Evolutionary conservation across 2,888 invertebrate genomes (phyloP).

Genomic region (Rhabditoides inermis): DNA sequence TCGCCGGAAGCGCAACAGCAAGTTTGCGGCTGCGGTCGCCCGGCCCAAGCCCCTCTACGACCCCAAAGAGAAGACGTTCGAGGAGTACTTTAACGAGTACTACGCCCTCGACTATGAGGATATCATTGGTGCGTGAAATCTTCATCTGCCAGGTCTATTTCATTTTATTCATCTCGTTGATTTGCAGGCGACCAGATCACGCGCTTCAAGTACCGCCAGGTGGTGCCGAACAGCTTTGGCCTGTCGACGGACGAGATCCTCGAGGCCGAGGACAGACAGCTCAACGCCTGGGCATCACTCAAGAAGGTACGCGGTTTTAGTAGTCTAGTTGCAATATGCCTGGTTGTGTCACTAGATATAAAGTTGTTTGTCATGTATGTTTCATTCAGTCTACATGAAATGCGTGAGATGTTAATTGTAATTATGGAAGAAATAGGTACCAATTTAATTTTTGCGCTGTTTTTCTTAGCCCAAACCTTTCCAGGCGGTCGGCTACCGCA

Average conservation of each 20-base stretch:
- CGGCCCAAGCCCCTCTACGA: conserved; percentile 76
- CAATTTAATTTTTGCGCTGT: no score
- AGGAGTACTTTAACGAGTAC: conserved; percentile 84
- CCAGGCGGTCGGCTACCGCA: conserved; percentile 49
- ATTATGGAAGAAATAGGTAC: no score
- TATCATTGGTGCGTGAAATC: conserved; percentile 63
- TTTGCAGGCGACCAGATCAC: conserved; percentile 68
- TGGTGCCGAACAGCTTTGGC: conserved; percentile 78
- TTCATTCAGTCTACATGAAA: no score
- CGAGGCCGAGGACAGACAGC: conserved; percentile 78
- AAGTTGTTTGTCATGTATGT: no score
- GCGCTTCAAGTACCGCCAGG: conserved; percentile 79
- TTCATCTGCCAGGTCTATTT: neutral
- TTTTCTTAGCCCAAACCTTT: neutral
- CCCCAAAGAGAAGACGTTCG: conserved; percentile 69
- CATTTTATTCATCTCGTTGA: neutral
- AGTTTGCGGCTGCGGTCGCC: conserved; percentile 68
- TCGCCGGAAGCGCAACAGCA: conserved; percentile 59
- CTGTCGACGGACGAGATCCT: conserved; percentile 85
- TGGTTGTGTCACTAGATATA: no score
- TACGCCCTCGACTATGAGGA: conserved; percentile 91
- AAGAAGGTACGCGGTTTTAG: conserved; percentile 63
- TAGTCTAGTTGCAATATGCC: no score
- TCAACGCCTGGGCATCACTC: conserved; percentile 88
- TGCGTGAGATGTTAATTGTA: no score